Base-by-base conservation (phyloP, 2,113 vertebrate species). In the Mobula hypostoma region DNA sequence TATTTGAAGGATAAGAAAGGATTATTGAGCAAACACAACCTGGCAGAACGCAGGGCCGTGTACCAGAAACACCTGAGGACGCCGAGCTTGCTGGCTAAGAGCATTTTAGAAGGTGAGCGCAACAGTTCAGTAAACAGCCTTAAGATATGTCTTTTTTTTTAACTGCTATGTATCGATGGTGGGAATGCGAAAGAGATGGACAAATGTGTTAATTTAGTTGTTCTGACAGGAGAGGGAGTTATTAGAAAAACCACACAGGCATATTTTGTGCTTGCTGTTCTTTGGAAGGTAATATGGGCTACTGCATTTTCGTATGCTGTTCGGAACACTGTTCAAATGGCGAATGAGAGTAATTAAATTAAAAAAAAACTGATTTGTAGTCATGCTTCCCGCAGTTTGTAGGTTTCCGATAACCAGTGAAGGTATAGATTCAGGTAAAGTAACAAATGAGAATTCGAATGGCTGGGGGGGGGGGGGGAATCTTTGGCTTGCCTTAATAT, bases 31-130 rank as follows among this genome's bases (percentile, higher is more conserved):
- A 99, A 99, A 96, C 97, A 97, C 63, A 96, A 97, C 93, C 97
- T 97, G 79, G 96, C 98, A 15, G 98, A 99, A 95, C 97, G 98
- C 95, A 98, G 98, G 96, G 95, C 97, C 1, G 97, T 98, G 3
- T 99, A 98, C 95, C 98, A 99, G 96, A 97, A 98, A 94, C 98
- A 99, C 94, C 97, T 98, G 94, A 97, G 98, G 63, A 96, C 99
- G 0, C 98, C 99, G 76, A 99, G 98, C 95, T 97, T 99, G 96
- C 97, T 99, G 95, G 98, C 99, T 94, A 99, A 99, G 96, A 99
- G 98, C 96, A 99, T 99, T 97, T 96, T 99, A 90, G 99, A 99
- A 98, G 99, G 98, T 99, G 95, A 76, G 94, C 29, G 4, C 7
- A 6, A 74, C 8, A 93, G 5, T 48, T 40, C 36, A 0, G 19